Evolutionary conservation across 1,140 invertebrate species (phyloP), one percentile per base, ranked within the genome.

Genomic region (Mylabris phalerata): DNA sequence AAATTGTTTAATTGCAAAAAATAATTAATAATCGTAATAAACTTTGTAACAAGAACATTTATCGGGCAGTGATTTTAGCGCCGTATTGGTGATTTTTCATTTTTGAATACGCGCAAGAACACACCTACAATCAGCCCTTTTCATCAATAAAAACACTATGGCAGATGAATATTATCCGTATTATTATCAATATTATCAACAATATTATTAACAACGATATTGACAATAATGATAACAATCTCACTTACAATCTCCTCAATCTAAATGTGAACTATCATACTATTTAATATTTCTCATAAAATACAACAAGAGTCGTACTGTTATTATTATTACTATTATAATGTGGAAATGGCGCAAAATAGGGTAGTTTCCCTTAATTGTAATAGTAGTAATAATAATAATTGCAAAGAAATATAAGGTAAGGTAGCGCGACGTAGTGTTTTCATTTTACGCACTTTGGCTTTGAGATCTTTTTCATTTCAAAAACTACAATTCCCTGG

Each of bases 341-440:
- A 32, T 4, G 32, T 32, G 32, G 7, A 32, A 32, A 32, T 32
- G 32, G 32, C 32, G 32, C 32, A 32, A 32, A 4, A 5, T 32
- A 7, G 32, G 32, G 7, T 32, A 4, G 32, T 32, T 32, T 32
- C 32, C 32, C 32, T 32, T 32, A 32, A 32, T 32, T 5, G 7
- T 32, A 32, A 32, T 32, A 5, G 7, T 32, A 32, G 9, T 44
- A 13, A 44, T 44, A 44, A 44, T 2, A 13, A 24, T 44, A 44
- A 44, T 6, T 9, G 9, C 32, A 32, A 32, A 32, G 4, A 32
- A 32, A 32, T 32, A 57, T 56, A 66, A 66, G 67, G 67, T 69
- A 69, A 69, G 57, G 67, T 69, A 69, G 67, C 67, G 63, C 67
- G 63, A 61, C 58, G 58, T 60, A 5, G 7, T 62, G 48, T 62